Evolutionary conservation across 2,113 vertebrate genomes (phyloP), one percentile per base, ranked within the genome.

Genomic region (Bufo gargarizans): DNA sequence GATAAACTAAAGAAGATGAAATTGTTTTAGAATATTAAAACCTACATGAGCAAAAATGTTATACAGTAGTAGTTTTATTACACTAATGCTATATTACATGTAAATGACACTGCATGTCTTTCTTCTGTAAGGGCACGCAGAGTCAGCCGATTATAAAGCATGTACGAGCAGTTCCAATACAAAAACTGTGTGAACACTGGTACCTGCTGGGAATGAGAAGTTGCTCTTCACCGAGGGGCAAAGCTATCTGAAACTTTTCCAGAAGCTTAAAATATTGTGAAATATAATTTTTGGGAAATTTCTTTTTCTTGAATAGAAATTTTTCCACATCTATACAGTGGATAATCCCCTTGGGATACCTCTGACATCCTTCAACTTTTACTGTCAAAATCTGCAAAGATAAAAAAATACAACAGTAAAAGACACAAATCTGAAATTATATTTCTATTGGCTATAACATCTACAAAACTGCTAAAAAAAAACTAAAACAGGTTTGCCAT

Each of bases 151-250:
- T 33, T 71, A 11, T 43, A 71, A 43, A 43, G 20, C n/a, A 22
- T 67, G n/a, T 0, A 43, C 22, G 17, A 72, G 22, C 19, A 72
- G 47, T 10, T 19, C 14, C 69, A 72, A 72, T 22, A 10, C 11
- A 72, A 2, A 5, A 67, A 2, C 12, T 45, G 47, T 77, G 74
- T 50, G 2, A 47, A 22, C 16, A 11, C 43, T 76, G 3, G 91
- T 93, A 99, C 98, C 96, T 97, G 97, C 97, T 97, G 90, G 97
- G 97, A 81, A 99, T 94, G 80, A 99, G 94, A 0, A 99, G 94
- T 85, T 97, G 96, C 82, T 97, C 96, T 11, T 97, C 96, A 71
- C 97, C 96, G 65, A 97, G 94, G 0, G 98, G 97, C 89, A 99
- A 92, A 72, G 96, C 98, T 76, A 99, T 97, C 92, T 97, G 98